These are phyloP conservation scores for Engystomops pustulosus DNA, from an alignment of 2,113 vertebrate species.

Conservation along the genomic window DNA sequence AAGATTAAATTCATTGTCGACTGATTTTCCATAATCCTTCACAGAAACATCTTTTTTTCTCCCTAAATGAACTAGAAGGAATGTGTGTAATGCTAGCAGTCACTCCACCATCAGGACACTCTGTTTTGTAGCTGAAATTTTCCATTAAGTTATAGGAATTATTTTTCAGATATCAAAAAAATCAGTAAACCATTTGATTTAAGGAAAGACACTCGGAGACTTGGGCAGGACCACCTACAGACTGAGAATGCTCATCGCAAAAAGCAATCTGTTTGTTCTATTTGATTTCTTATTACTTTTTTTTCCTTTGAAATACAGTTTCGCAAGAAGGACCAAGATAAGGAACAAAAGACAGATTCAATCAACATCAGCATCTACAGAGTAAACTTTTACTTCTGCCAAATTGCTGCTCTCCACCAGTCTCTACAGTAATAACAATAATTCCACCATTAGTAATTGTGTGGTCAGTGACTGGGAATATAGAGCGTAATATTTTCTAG, in stretches of 20 bases:
- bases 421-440: not conserved
- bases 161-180: constrained; percentile 46
- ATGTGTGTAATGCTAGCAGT: not conserved
- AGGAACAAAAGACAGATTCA: constrained; percentile 18
- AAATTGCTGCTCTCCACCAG: not conserved
- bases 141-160: constrained; percentile 43
- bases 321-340: not conserved
- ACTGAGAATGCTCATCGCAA: constrained; percentile 25
- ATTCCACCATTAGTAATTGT: not conserved
- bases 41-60: not conserved
- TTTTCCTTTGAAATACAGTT: constrained; percentile 37
- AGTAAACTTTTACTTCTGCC: constrained; percentile 9
- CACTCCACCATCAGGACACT: constrained; percentile 15
- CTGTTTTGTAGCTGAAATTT: constrained; percentile 16
- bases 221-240: constrained; percentile 43
- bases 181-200: constrained; percentile 51
- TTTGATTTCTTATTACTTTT: constrained; percentile 48
- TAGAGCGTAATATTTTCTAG: not conserved
- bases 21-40: not conserved
- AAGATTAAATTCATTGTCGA: not conserved
- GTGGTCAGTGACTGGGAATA: not conserved
- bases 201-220: constrained; percentile 10
- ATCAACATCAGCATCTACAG: constrained; percentile 25
- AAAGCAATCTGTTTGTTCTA: constrained; percentile 49
- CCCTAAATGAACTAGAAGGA: not conserved